Percentiles rank a stretch among this genome's conserved stretches.
Evolutionary conservation across 2,113 vertebrate species (phyloP).

Genomic region (Seriola dumerili): DNA sequence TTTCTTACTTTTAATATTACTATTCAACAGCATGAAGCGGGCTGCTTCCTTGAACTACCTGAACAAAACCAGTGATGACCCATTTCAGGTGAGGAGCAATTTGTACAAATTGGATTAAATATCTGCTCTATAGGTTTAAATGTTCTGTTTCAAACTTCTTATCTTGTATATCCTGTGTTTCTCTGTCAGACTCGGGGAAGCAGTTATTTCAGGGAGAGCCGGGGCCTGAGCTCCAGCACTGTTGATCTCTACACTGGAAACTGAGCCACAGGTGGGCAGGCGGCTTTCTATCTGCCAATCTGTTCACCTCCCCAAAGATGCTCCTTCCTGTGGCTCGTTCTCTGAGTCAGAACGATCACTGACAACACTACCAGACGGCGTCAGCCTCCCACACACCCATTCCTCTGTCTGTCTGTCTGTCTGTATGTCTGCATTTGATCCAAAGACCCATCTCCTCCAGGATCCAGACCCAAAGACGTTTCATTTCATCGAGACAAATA

Average conservation of each 20-base stretch:
- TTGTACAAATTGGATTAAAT: neutral
- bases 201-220: constrained; percentile 73
- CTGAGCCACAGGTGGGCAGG: constrained; percentile 46
- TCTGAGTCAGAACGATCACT: neutral
- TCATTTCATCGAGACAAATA: neutral
- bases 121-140: accelerated
- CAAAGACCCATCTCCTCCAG: constrained; percentile 43
- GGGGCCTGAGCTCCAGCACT: constrained; percentile 87
- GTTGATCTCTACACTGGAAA: constrained; percentile 83
- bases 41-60: constrained; percentile 94
- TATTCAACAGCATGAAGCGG: constrained; percentile 91
- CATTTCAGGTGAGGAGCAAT: constrained; percentile 88
- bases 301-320: constrained; percentile 26
- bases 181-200: constrained; percentile 64
- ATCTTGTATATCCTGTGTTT: neutral
- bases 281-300: neutral
- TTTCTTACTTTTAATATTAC: neutral
- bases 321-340: neutral
- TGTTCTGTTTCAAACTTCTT: neutral
- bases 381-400: neutral
- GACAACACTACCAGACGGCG: constrained; percentile 19
- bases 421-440: constrained; percentile 20
- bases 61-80: constrained; percentile 89
- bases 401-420: neutral
- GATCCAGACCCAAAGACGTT: constrained; percentile 43